phyloP scores from a whole-genome alignment of 2,797 vertebrate genomes.

The Tapera naevia region DNA sequence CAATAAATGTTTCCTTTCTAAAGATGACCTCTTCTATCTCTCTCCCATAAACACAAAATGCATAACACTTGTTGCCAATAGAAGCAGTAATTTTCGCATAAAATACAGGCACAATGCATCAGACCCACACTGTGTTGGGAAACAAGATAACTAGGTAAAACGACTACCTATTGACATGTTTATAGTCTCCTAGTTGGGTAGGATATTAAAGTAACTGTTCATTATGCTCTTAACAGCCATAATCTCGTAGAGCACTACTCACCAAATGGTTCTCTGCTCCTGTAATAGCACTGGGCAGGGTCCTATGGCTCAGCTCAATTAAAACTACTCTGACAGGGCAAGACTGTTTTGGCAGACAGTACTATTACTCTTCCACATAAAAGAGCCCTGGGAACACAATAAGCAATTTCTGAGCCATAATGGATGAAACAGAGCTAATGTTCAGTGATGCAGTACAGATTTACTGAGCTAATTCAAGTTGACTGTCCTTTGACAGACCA shows the following conservation, averaged over 20 bases:
- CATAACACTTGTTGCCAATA: neutral
- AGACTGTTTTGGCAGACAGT: conserved; percentile 47
- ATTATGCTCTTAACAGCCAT: conserved; percentile 41
- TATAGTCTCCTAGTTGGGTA: conserved; percentile 2
- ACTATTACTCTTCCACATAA: conserved; percentile 52
- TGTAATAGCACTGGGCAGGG: neutral
- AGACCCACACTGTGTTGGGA: neutral
- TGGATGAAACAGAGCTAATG: conserved; percentile 60
- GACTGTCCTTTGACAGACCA: conserved; percentile 35
- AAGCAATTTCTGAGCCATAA: conserved; percentile 43
- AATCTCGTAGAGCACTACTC: conserved; percentile 25
- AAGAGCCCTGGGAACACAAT: conserved; percentile 58
- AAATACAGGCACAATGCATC: neutral
- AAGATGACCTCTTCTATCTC: neutral
- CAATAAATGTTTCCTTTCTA: neutral
- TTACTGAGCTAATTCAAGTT: conserved; percentile 38
- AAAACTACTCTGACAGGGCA: conserved; percentile 61
- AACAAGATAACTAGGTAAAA: conserved; percentile 23
- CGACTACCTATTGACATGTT: conserved; percentile 1
- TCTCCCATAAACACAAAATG: neutral
- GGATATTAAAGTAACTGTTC: conserved; percentile 52
- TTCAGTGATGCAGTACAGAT: conserved; percentile 55
- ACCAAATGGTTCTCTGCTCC: conserved; percentile 18
- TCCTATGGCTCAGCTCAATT: conserved; percentile 62
- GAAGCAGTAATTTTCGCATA: neutral